Base-by-base conservation (phyloP, 1,140 invertebrate species). In the Tetramorium simillimum region DNA sequence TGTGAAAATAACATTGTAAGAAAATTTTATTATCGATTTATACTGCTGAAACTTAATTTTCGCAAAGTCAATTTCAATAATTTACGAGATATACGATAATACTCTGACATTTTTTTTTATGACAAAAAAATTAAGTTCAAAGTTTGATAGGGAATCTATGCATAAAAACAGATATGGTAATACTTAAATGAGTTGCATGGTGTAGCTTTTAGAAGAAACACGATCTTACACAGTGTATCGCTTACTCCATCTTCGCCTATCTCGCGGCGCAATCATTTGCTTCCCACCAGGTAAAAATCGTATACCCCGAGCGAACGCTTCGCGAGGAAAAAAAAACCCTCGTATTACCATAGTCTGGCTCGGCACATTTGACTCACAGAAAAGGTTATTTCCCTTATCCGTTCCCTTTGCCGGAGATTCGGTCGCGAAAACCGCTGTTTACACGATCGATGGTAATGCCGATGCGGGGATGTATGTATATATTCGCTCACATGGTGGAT, bases 361-460 rank as follows among this genome's bases (percentile, higher is more conserved):
- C 24, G 53, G 53, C 53, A 24, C 69, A 82, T 84, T 84, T 84
- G 80, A 84, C 80, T 84, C 53, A 84, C 80, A 84, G 69, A 84
- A 84, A 84, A 73, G 80, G 72, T 84, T 73, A 75, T 40, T 56
- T 73, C 80, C 69, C 53, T 84, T 46, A 60, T 75, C 69, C 53
- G 37, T 60, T 40, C 24, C 18, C 70, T 82, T 49, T 24, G 37
- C 33, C 9, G 18, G 40, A 56, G 24, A 82, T 73, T 60, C 53
- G 69, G 80, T 60, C 53, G 80, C 69, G 51, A 84, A 60, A 73
- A 84, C 69, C 28, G 53, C 53, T 73, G 69, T 84, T 84, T 84
- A 84, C 53, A 14, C 67, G 80, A 84, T 84, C 80, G 69, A 84
- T 73, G 51, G 51, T 58, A 60, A 75, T 49, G 49, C 1, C 0